Base-by-base conservation (phyloP, 2,888 invertebrate species). In the Drosophila affinis region DNA sequence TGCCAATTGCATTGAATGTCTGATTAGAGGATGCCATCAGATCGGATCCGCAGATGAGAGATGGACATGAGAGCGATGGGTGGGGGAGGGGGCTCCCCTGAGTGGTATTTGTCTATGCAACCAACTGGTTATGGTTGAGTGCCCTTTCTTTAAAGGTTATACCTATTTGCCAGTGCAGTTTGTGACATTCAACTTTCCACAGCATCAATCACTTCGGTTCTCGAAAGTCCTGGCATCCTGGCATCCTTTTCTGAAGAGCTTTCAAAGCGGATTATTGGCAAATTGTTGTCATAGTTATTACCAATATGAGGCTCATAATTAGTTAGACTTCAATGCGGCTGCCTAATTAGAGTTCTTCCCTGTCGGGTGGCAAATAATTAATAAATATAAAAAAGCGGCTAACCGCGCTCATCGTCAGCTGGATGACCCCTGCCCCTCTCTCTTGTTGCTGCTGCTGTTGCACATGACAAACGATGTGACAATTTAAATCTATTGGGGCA, bases 401-500 rank as follows among this genome's bases (percentile, higher is more conserved):
- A 57, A 54, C 55, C 34, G 18, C 27, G 14, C 10, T 44, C 54
- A 53, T 62, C 53, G 27, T 27, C 61, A 59, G 39, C 24, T 39
- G 12, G 34, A 14, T 39, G 34, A 24, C 17, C 24, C 7, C 56
- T 29, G 3, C 32, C 7, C 29, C 32, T n/a, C 1, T 45, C 29
- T 46, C 21, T 21, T 39, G 54, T 51, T 68, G 67, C 47, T 56
- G 45, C 51, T 69, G 48, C 58, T 49, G 34, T 67, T 32, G 58
- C 70, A 55, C 55, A 76, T 86, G 88, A 86, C 84, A 88, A 86
- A 86, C 81, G 86, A 87, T 79, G 84, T 84, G 88, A 87, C 87
- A 86, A 88, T 86, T 88, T 87, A 86, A 86, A 88, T 88, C 86
- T 81, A 88, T 86, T 81, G 86, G 88, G 81, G 78, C 83, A 63